Conservation (phyloP, 2,797 vertebrate species). For the Ara ararauna region DNA sequence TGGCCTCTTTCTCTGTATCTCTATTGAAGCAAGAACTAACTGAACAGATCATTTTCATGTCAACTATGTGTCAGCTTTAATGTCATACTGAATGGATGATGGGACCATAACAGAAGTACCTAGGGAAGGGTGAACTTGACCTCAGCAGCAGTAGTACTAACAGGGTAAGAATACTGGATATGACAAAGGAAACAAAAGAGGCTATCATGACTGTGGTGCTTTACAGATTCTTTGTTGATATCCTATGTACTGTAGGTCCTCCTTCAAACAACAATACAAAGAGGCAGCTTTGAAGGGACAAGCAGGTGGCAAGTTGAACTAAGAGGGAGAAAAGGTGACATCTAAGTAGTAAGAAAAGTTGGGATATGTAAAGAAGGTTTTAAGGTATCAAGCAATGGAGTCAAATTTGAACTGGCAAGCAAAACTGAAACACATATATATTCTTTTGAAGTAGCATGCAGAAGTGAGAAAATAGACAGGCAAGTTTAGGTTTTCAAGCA, state of each 20-base stretch:
- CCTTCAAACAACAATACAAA: background rate
- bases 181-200: background rate
- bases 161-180: background rate
- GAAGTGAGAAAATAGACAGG: background rate
- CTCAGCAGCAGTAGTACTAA: background rate
- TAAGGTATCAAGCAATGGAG: background rate
- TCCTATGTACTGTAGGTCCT: background rate
- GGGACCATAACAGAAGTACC: background rate
- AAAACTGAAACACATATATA: background rate
- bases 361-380: background rate
- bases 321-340: background rate
- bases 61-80: background rate
- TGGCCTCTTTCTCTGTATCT: background rate
- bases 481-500: background rate
- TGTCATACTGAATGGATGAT: background rate
- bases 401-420: background rate
- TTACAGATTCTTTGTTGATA: background rate
- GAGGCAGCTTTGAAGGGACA: background rate
- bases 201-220: background rate
- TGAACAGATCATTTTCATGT: background rate
- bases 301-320: background rate
- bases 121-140: background rate
- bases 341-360: background rate
- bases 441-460: background rate
- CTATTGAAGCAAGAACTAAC: background rate